Base-by-base conservation (phyloP, 2,797 vertebrate species). In the Catostomus latipinnis region DNA sequence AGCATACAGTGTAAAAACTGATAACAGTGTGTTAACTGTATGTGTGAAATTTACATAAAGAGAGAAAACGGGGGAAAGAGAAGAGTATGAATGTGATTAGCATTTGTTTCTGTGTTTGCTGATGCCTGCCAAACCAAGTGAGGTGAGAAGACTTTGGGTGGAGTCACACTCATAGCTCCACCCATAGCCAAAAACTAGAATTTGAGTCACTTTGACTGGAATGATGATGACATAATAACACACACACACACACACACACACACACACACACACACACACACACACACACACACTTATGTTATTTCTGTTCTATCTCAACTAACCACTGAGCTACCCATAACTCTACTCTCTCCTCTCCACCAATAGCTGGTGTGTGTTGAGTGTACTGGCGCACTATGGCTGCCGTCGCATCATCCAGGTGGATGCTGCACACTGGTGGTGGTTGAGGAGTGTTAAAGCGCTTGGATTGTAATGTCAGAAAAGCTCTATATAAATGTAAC, bases 161-260 rank as follows among this genome's bases (percentile, higher is more conserved):
- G 62, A 66, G 53, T 18, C 18, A 13, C 5, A 34, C 65, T 34
- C 8, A 34, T 56, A 71, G 76, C 6, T 48, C 8, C 53, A 18
- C 61, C 52, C 52, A 54, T 6, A 46, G 70, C 0, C 12, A 6
- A 60, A 43, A 45, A 46, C 56, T 46, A 68, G 53, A 77, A 76
- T 43, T 34, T 53, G 53, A 72, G 73, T 60, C 48, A 72, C 12
- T 46, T 76, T 82, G 10, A 60, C n/a, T 6, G 46, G 56, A 74
- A 46, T 22, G 54, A 72, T 46, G 54, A 72, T 46, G 54, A 46
- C 53, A 43, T 73, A 63, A 8, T 7, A 13, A 18, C n/a, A 69
- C 49, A 74, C 49, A 71, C 60, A n/a, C 22, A 22, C 22, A 22
- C 22, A 22, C 22, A 22, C 22, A 22, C 22, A 22, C 22, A 22